Conservation (phyloP, 1,140 invertebrate genomes). For the Patella vulgata region DNA sequence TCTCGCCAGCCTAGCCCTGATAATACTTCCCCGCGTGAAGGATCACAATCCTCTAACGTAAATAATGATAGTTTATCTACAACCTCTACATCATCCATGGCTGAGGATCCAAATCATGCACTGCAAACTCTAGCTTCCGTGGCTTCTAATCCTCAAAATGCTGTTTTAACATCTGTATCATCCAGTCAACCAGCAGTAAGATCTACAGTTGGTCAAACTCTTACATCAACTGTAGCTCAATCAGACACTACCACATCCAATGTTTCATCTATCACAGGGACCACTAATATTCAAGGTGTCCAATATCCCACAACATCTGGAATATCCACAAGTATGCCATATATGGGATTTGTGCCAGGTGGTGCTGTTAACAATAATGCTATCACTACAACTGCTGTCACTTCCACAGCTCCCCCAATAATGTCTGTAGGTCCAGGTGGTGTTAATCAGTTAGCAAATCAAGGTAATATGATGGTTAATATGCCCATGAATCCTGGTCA, state of each 20-base stretch:
- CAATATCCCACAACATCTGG: no score
- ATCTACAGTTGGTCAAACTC: not conserved
- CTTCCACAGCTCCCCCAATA: slow-evolving; percentile 17
- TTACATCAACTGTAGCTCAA: no score
- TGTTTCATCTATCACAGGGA: no score
- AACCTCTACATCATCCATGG: no score
- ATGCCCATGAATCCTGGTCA: slow-evolving; percentile 22
- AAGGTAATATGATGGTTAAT: slow-evolving; percentile 16
- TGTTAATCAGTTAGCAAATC: not conserved
- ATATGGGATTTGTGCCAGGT: no score
- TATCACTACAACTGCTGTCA: slow-evolving; percentile 2
- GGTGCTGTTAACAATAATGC: not conserved
- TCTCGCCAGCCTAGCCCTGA: slow-evolving; percentile 31
- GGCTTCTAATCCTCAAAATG: slow-evolving; percentile 46
- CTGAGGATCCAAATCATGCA: slow-evolving; percentile 8
- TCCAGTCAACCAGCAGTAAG: slow-evolving; percentile 13
- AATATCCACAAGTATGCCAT: no score
- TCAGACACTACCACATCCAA: no score
- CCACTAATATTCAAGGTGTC: no score
- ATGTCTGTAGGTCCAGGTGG: slow-evolving; percentile 29
- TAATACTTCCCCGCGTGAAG: slow-evolving; percentile 1
- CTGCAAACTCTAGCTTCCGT: slow-evolving; percentile 50
- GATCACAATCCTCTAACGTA: slow-evolving; percentile 3
- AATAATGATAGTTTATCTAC: no score
- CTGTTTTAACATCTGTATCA: slow-evolving; percentile 21